Evolutionary conservation across 1,140 invertebrate genomes (phyloP), one percentile per base, ranked within the genome.

Genomic region (Pseudomyrmex flavicornis): DNA sequence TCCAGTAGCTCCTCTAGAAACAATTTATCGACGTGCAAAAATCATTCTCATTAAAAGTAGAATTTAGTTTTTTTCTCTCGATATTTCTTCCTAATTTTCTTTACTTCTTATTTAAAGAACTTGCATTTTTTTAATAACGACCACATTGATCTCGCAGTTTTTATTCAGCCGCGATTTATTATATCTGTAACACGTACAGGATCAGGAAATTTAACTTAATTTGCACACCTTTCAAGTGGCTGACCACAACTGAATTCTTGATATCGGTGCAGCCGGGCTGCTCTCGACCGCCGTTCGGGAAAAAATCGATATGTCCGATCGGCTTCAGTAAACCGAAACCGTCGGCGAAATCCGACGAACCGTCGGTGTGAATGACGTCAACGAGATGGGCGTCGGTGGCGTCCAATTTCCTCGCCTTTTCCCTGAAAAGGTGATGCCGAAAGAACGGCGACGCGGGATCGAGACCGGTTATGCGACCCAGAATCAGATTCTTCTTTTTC

Each of bases 341-440:
- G 0, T 97, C 97, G 0, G 96, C 96, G 52, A 94, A 94, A 59
- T 92, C 92, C 4, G 89, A 82, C 0, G 94, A 93, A 3, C 96
- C 97, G 91, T 97, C 97, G 0, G 97, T 98, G 89, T 98, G 97
- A 90, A 98, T 97, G 35, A 97, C 97, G 90, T 98, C 98, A 1
- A 98, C 97, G 20, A 98, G 96, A 69, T 95, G 93, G 12, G 98
- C 98, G 89, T 98, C 98, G 0, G 95, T 95, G 1, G 96, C 96
- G 90, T 98, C 97, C 1, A 98, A 92, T 70, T 94, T 96, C 89
- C 92, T 89, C 2, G 92, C 90, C 61, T 90, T 94, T 82, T 95
- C 93, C 22, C 91, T 85, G 80, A 94, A 90, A n/a, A 95, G 83
- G 85, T 95, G 86, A 86, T 94, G 95, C 85, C 95, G 92, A 89